These are phyloP conservation scores for Pomatorhinus ruficollis DNA, from an alignment of 2,113 vertebrate genomes.

Conservation along the genomic window DNA sequence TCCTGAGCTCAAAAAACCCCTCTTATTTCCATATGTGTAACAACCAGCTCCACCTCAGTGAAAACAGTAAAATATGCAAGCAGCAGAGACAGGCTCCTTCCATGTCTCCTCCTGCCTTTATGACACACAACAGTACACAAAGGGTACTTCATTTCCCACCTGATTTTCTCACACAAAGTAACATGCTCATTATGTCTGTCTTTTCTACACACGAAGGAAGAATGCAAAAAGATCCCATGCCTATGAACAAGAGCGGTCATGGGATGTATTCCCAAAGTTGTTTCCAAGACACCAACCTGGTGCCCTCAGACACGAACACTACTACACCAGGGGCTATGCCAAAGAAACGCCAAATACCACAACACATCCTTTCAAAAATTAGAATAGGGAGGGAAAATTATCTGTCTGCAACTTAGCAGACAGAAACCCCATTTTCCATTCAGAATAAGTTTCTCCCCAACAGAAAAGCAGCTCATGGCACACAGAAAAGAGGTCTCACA, in stretches of 20 bases:
- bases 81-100: background rate
- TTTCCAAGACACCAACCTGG: background rate
- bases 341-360: background rate
- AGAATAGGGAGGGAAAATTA: background rate
- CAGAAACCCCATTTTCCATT: background rate
- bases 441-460: background rate
- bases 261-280: background rate
- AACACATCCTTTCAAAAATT: background rate
- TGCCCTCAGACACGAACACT: background rate
- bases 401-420: background rate
- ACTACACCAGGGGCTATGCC: background rate
- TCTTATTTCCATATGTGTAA: background rate
- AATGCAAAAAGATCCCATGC: background rate
- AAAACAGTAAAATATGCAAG: background rate
- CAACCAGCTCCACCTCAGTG: background rate
- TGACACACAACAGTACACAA: accelerated
- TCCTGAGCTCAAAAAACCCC: background rate
- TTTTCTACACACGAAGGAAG: background rate
- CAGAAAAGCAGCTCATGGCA: background rate
- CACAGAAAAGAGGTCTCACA: background rate
- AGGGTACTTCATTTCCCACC: background rate
- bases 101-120: background rate
- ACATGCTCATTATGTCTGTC: background rate
- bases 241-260: background rate
- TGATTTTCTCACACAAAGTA: background rate